Base-by-base conservation (phyloP, 2,888 invertebrate genomes). In the Adela reaumurella region DNA sequence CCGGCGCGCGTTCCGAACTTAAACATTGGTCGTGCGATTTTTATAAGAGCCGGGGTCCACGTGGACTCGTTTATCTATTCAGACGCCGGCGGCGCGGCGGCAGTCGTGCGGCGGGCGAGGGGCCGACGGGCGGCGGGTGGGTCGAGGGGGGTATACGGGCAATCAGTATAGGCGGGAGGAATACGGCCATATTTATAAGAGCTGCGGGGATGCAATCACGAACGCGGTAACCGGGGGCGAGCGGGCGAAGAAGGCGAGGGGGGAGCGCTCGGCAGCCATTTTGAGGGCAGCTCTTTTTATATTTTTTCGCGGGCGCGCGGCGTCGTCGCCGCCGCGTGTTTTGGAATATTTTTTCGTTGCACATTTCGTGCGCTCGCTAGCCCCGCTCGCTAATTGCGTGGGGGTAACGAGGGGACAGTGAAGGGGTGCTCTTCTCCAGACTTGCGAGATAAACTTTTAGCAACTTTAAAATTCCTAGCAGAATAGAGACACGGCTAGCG, bases 241-340 rank as follows among this genome's bases (percentile, higher is more conserved):
- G 49, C 35, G 47, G 49, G 48, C 43, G 44, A 44, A 46, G 48
- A 62, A 63, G 68, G 64, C 64, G 67, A 47, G 68, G 73, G 73
- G 49, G 49, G 51, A 51, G 50, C 50, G 69, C 72, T 64, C 81
- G 84, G 84, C 84, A 83, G 85, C 85, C 85, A 84, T 84, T 85
- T 85, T 84, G 84, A 84, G 84, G 84, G 84, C 83, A 82, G 83
- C 82, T 83, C 84, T 82, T 80, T 80, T 79, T 77, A 76, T 83
- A 63, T 81, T 78, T 80, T 78, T 78, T 79, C 76, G 74, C 73
- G 77, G 74, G 76, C 74, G 74, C 76, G 77, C 74, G 74, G 74
- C 74, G 77, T 74, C 71, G 73, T 65, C 71, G 73, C 46, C 47
- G 43, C n/a, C 46, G 16, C 18, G 29, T 16, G 17, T 46, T 35